phyloP scores from a whole-genome alignment of 1,140 invertebrate species.

The Bombus vancouverensis region DNA sequence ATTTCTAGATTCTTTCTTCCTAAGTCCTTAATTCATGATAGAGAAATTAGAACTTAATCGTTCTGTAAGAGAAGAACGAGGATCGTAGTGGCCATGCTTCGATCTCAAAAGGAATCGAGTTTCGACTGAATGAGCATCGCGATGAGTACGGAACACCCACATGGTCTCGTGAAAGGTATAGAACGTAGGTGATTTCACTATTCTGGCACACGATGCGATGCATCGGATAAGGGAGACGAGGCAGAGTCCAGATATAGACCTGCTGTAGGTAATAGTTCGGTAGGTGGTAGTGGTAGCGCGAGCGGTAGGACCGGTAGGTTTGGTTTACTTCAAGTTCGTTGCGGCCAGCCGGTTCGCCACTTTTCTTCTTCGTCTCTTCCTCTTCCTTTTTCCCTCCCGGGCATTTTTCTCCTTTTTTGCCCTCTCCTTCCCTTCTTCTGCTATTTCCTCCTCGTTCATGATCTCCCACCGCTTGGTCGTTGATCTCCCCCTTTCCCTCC shows the following conservation, averaged over 20 bases:
- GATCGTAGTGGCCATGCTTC: too few relatives aligned
- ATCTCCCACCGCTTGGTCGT: conserved; percentile 45
- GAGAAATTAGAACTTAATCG: neutral
- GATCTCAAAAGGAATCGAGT: neutral
- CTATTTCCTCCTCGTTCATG: conserved; percentile 54
- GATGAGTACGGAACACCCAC: conserved; percentile 29
- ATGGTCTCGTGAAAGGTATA: conserved; percentile 14
- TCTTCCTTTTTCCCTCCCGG: conserved; percentile 21
- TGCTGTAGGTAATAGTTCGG: conserved; percentile 61
- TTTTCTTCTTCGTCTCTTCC: conserved; percentile 59
- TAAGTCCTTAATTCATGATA: neutral
- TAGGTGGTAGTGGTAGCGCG: conserved; percentile 61
- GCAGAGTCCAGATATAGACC: conserved; percentile 60
- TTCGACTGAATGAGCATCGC: neutral
- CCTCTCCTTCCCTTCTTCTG: conserved; percentile 18
- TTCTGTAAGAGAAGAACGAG: neutral
- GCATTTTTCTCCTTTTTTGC: conserved; percentile 39
- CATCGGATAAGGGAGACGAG: conserved; percentile 50
- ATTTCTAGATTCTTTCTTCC: too few relatives aligned
- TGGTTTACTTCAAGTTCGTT: conserved; percentile 67
- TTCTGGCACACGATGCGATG: conserved; percentile 37
- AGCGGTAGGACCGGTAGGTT: conserved; percentile 72
- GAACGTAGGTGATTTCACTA: conserved; percentile 53
- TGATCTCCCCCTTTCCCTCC: conserved; percentile 30
- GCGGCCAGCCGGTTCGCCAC: conserved; percentile 63